Evolutionary conservation across 2,797 vertebrate species (phyloP).

Genomic region (Clangula hyemalis): DNA sequence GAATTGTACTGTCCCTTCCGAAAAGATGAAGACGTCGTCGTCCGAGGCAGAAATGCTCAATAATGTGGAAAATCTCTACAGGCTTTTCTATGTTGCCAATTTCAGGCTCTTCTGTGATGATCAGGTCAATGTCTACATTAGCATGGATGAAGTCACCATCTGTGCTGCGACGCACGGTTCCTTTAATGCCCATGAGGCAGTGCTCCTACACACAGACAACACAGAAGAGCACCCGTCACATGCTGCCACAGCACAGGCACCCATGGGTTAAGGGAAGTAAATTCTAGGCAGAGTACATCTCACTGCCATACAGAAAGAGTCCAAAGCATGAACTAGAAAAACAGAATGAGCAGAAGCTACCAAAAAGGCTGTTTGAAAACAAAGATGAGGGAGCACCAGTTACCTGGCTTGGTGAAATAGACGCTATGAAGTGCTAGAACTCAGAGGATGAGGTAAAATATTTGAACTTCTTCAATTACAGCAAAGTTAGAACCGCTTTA

Average conservation of each 20-base stretch:
- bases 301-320: not conserved
- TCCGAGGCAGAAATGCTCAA: constrained; percentile 97
- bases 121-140: constrained; percentile 97
- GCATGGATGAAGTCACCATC: constrained; percentile 98
- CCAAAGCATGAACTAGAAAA: not conserved
- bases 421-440: not conserved
- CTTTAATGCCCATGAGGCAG: constrained; percentile 99
- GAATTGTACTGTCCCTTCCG: constrained; percentile 94
- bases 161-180: constrained; percentile 92
- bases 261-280: not conserved
- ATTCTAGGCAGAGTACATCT: not conserved
- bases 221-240: not conserved
- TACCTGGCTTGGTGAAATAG: not conserved
- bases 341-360: not conserved
- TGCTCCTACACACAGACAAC: constrained; percentile 84
- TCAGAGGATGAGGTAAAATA: not conserved
- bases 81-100: constrained; percentile 98
- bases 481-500: not conserved
- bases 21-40: constrained; percentile 94
- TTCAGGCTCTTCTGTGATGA: constrained; percentile 97
- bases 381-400: not conserved
- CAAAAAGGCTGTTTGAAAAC: not conserved
- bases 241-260: fast-evolving
- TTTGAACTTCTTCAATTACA: not conserved
- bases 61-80: constrained; percentile 98